Evolutionary conservation across 2,888 invertebrate genomes (phyloP), one percentile per base, ranked within the genome.

Genomic region (Drosophila subsilvestris): DNA sequence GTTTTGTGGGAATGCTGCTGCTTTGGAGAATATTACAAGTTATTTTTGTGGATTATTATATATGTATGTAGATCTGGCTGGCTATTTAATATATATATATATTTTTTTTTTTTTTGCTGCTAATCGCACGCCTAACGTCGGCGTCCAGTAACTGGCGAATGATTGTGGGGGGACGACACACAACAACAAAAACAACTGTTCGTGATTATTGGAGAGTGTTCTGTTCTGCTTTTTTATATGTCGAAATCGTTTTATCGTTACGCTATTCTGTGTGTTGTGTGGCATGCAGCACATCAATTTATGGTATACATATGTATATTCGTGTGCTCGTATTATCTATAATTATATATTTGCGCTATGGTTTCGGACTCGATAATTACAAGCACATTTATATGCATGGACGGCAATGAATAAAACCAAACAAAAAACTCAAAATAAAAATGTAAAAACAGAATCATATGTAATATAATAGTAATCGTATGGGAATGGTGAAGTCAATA

Each of bases 1-100:
- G 51, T 49, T 72, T 80, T 89, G 89, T 84, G 88, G 80, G 79
- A 89, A 89, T 86, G 89, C 84, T 85, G 87, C 84, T 88, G 80
- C 65, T 76, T 61, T 72, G 43, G 54, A 66, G 57, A 61, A 55
- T 57, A 74, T 32, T 76, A 70, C 48, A 62, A 58, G 62, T 61
- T 56, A 61, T 69, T 66, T 60, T 49, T 59, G 44, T 65, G 45
- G 14, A 2, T n/a, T 54, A 20, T 8, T 45, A 63, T 56, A 47
- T 58, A 51, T 6, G 20, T 58, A 51, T 6, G 20, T 49, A 37
- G 8, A 32, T 45, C 47, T 60, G 32, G 48, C 37, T 37, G 20
- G 47, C 17, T 51, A 25, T 20, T 50, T 18, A n/a, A n/a, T n/a
- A n/a, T n/a, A n/a, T n/a, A n/a, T n/a, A n/a, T n/a, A n/a, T n/a